phyloP scores from a whole-genome alignment of 1,140 invertebrate species.

The Leptonema lineaticorne region DNA sequence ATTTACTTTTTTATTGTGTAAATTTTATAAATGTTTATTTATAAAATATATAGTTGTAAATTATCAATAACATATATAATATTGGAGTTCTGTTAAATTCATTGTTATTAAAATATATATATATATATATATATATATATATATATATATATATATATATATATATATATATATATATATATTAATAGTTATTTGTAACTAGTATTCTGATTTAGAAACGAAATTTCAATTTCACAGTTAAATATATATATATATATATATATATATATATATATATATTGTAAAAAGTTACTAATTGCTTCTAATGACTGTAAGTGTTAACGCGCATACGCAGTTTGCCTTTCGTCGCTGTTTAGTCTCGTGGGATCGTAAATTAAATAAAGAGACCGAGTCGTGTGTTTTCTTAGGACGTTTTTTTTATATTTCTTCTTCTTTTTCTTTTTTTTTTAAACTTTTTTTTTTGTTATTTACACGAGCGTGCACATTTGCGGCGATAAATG shows the following conservation, averaged over 20 bases:
- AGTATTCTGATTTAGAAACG: too few relatives aligned
- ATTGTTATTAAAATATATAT: background rate
- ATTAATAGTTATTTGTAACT: too few relatives aligned
- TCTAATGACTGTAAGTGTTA: background rate
- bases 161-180: too few relatives aligned
- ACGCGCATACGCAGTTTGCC: background rate
- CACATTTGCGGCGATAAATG: background rate
- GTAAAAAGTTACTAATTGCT: background rate
- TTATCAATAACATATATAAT: too few relatives aligned
- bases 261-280: background rate
- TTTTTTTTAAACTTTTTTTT: background rate
- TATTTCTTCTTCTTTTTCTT: background rate
- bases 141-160: too few relatives aligned
- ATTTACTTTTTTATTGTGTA: too few relatives aligned
- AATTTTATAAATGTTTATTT: too few relatives aligned
- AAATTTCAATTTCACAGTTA: background rate
- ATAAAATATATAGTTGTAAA: too few relatives aligned
- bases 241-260: background rate
- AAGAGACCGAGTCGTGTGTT: background rate
- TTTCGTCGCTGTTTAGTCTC: background rate
- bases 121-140: background rate
- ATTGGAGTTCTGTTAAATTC: too few relatives aligned
- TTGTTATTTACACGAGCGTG: background rate
- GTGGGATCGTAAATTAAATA: background rate
- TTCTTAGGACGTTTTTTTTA: background rate